phyloP scores from a whole-genome alignment of 2,888 invertebrate genomes.

The Carpatolechia fugitivella region DNA sequence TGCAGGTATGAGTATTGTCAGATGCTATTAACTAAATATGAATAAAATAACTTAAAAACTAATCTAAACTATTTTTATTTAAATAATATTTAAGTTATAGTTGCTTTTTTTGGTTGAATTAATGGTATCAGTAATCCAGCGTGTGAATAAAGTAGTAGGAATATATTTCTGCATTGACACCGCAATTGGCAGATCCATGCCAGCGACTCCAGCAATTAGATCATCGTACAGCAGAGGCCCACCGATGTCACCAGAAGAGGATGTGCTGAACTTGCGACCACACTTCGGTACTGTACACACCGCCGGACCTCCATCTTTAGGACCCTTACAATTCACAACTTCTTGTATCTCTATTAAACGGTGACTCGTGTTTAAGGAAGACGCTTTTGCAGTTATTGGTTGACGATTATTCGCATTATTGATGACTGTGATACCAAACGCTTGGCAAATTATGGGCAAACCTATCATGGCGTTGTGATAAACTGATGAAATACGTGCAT shows the following conservation, averaged over 20 bases:
- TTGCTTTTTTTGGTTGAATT: not conserved
- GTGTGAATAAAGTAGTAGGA: not conserved
- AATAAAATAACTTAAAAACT: too few species aligned
- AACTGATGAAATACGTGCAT: not conserved
- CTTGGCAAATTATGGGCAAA: not conserved
- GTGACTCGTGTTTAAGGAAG: too few species aligned
- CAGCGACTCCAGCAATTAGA: not conserved
- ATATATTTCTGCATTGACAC: not conserved
- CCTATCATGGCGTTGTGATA: not conserved
- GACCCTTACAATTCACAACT: not conserved
- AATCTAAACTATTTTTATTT: too few species aligned
- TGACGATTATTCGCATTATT: not conserved
- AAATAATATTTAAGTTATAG: not conserved
- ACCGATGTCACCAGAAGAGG: not conserved
- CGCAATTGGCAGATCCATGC: not conserved
- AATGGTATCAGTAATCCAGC: not conserved
- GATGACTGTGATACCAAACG: not conserved
- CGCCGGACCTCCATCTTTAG: not conserved
- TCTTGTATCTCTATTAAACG: too few species aligned
- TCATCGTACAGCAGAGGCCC: not conserved
- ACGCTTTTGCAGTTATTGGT: too few species aligned
- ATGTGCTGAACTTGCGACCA: not conserved
- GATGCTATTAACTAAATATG: too few species aligned
- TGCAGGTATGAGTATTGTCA: too few species aligned
- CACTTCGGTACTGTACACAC: not conserved